Evolutionary conservation across 1,140 invertebrate genomes (phyloP).

Genomic region (Oryctes rhinoceros): DNA sequence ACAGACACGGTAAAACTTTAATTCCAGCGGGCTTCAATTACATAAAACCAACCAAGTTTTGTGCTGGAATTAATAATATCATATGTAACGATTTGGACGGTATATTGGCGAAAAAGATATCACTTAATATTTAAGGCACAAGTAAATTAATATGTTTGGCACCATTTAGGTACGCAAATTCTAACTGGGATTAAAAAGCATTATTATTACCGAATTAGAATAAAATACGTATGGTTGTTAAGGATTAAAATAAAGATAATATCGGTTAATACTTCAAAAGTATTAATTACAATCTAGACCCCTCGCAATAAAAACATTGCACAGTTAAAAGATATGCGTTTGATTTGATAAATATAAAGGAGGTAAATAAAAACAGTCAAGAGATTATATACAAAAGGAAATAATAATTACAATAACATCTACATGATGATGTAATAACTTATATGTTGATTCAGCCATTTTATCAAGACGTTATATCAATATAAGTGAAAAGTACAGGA

Average conservation of each 20-base stretch:
- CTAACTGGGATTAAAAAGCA: slow-evolving; percentile 3
- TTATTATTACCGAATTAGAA: background rate
- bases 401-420: slow-evolving; percentile 23
- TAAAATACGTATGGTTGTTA: background rate
- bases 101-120: background rate
- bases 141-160: background rate
- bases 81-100: background rate
- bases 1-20: background rate
- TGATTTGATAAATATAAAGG: slow-evolving; percentile 5
- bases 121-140: slow-evolving; percentile 13
- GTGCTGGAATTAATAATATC: background rate
- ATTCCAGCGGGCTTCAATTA: background rate
- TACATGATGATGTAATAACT: background rate
- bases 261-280: background rate
- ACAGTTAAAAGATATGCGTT: background rate
- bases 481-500: too few species aligned
- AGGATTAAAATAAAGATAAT: background rate
- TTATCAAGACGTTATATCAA: too few species aligned
- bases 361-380: slow-evolving; percentile 4
- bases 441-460: background rate
- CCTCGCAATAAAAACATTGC: background rate
- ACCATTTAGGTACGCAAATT: background rate
- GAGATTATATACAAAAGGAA: slow-evolving; percentile 17
- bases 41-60: background rate
- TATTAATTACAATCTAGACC: too few species aligned